Base-by-base conservation (phyloP, 2,888 invertebrate genomes). In the Dyspetes luteomarginatus region DNA sequence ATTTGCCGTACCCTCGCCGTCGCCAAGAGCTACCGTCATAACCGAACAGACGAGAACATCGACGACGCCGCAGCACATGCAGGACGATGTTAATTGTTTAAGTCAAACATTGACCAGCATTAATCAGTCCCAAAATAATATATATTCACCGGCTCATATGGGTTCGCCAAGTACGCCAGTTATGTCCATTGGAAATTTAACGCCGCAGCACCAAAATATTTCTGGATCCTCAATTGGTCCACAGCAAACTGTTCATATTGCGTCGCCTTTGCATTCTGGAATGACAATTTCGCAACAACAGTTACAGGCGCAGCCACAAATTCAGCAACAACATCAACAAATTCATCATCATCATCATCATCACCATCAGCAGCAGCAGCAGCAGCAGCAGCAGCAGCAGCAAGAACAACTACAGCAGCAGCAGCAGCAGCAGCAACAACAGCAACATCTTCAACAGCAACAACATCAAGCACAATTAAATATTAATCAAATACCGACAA, bases 1-100 rank as follows among this genome's bases (percentile, higher is more conserved):
- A 52, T 91, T 91, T 69, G 94, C 94, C 83, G 94, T 94, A 92
- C 94, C 94, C 81, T 94, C 94, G 22, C 94, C 94, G 36, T 94
- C 91, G 78, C 89, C 91, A 22, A 86, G 91, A 60, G 89, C 91
- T 28, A 89, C 87, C 52, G 89, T 91, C 19, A 91, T 91, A 67
- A 90, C 91, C 30, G 91, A 91, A 79, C 91, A 91, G 83, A 89
- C 90, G 71, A 88, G 91, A 82, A 90, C 90, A 4, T 89, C 89
- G 3, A 90, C 89, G 45, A 91, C 91, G 12, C 91, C 91, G 0
- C 91, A 91, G 69, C 90, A 90, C 71, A 84, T 89, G 72, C 88
- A 88, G 17, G 90, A 91, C 19, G 91, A 91, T 76, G 82, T 85
- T 41, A 90, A 88, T 60, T 89, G 89, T 74, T 84, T 88, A 26